Evolutionary conservation across 2,797 vertebrate genomes (phyloP), one percentile per base, ranked within the genome.

Genomic region (Tapera naevia): DNA sequence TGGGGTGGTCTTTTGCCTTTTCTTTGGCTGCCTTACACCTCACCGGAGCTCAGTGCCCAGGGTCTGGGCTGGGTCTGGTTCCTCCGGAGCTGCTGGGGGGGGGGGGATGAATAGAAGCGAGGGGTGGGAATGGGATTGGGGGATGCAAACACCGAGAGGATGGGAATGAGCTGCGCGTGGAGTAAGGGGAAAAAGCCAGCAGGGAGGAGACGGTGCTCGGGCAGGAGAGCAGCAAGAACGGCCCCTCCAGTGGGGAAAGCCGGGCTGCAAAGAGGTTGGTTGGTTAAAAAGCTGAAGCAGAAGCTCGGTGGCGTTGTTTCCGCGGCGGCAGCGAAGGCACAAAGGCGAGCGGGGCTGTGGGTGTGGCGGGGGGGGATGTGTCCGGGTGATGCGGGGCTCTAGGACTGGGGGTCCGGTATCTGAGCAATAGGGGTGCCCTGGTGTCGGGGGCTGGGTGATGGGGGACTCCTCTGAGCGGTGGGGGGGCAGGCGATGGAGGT

Each of bases 101-200:
- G 13, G 39, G 33, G 5, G 28, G 13, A 39, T 18, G 17, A 6
- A 4, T 10, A 35, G 18, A 8, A 13, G 37, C 2, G 45, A 2
- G 65, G 62, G 27, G 13, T 18, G 28, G 41, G 41, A 25, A 18
- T 39, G 57, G 13, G 33, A 10, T 1, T 1, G 25, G 46, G 21
- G 53, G 54, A 3, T 7, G 46, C 3, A 13, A 33, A 28, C 1
- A 33, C 6, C 0, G 33, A 28, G 12, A 21, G 35, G 11, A 9
- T 1, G 9, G 54, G 4, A 3, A 7, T 1, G 50, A 57, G 21
- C 17, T 2, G 11, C 14, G 78, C 33, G 43, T 0, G 5, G 41
- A 24, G 19, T 13, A 5, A 9, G 7, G 10, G 7, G 9, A 9
- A 15, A 14, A 18, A 18, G 17, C 5, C 4, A 21, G 8, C 14